Conservation (phyloP, 2,113 vertebrate genomes). For the Tychaedon coryphoeus region DNA sequence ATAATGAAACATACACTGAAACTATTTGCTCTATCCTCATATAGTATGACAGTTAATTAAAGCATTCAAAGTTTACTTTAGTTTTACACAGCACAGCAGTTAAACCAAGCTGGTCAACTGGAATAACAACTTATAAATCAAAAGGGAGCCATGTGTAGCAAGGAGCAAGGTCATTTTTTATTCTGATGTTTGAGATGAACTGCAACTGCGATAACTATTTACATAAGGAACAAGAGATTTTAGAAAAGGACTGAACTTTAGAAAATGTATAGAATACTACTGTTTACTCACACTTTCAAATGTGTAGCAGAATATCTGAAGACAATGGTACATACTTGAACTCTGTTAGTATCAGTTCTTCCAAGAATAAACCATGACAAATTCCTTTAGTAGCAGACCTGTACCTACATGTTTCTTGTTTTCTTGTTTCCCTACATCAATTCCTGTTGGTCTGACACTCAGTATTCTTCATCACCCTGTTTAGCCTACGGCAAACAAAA, state of each 20-base stretch:
- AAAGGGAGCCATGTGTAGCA: neutral
- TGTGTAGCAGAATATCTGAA: neutral
- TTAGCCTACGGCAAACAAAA: neutral
- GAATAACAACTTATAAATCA: slow-evolving; percentile 36
- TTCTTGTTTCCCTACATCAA: neutral
- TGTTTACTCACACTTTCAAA: neutral
- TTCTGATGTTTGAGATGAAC: neutral
- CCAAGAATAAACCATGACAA: neutral
- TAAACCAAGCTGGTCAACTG: slow-evolving; percentile 32
- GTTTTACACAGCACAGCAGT: slow-evolving; percentile 26
- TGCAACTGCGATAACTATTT: neutral
- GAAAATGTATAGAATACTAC: neutral
- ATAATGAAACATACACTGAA: neutral
- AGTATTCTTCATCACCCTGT: neutral
- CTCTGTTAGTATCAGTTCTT: neutral
- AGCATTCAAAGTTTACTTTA: slow-evolving; percentile 13
- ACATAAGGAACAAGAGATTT: neutral
- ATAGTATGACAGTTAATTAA: slow-evolving; percentile 9
- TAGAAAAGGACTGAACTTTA: neutral
- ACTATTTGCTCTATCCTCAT: neutral
- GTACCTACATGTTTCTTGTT: neutral
- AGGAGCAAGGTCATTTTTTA: neutral
- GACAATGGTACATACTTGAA: neutral
- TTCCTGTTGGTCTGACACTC: neutral
- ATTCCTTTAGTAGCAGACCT: neutral